phyloP scores from a whole-genome alignment of 2,113 vertebrate species.

The Colossoma macropomum region DNA sequence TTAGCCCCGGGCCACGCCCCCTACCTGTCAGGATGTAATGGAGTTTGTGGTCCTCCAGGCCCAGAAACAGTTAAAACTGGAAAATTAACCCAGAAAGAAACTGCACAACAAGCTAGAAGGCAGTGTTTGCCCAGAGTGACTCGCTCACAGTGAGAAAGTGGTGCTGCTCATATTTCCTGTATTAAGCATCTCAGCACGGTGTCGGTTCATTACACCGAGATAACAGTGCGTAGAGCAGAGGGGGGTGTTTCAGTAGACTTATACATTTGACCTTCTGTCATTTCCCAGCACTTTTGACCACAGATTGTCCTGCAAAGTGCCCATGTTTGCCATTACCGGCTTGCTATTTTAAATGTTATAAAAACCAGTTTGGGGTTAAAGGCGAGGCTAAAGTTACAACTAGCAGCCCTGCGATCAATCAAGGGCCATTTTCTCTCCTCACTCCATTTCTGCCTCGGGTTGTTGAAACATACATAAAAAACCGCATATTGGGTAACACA shows the following conservation, averaged over 20 bases:
- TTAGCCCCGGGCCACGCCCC: background rate
- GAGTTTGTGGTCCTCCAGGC: conserved; percentile 34
- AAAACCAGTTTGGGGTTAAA: conserved; percentile 71
- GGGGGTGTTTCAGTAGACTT: conserved; percentile 67
- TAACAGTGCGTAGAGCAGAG: conserved; percentile 60
- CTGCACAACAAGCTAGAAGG: background rate
- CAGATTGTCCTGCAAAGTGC: conserved; percentile 75
- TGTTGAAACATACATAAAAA: conserved; percentile 73
- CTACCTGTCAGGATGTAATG: conserved; percentile 5
- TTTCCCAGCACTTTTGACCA: conserved; percentile 74
- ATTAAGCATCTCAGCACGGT: conserved; percentile 41
- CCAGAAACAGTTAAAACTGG: conserved; percentile 5
- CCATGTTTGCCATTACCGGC: conserved; percentile 66
- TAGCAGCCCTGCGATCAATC: conserved; percentile 77
- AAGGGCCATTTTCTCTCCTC: conserved; percentile 68
- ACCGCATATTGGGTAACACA: conserved; percentile 81
- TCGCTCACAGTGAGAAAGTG: background rate
- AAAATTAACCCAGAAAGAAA: conserved; percentile 6
- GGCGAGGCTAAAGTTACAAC: conserved; percentile 73
- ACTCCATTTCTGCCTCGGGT: conserved; percentile 65
- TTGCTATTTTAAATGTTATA: conserved; percentile 80
- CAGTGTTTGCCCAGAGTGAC: conserved; percentile 1
- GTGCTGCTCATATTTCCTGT: conserved; percentile 61
- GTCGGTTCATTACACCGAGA: conserved; percentile 66
- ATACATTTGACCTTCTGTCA: conserved; percentile 74